Percentiles rank a stretch among this genome's conserved stretches.
phyloP scores from a whole-genome alignment of 1,140 invertebrate genomes.

The Drosophila suzukii region DNA sequence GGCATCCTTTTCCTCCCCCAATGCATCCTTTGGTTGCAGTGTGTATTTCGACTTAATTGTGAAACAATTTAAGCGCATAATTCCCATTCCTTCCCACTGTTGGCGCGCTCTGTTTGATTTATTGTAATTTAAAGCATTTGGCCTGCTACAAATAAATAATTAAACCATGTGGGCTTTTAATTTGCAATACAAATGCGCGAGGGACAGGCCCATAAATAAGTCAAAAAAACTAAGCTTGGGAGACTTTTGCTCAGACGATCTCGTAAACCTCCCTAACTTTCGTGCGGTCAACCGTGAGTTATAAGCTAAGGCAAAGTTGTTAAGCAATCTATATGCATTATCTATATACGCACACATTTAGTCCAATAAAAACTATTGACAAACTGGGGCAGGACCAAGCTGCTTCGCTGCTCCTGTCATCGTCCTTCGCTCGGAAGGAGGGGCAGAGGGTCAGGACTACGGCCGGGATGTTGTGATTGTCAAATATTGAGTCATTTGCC shows the following conservation, averaged over 20 bases:
- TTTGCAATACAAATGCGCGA: conserved; percentile 56
- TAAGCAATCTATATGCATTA: conserved; percentile 20
- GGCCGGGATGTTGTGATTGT: conserved; percentile 68
- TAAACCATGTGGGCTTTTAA: conserved; percentile 49
- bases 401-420: conserved; percentile 10
- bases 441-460: neutral
- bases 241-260: conserved; percentile 23
- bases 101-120: conserved; percentile 51
- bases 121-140: conserved; percentile 68
- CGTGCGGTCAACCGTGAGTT: conserved; percentile 50
- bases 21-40: neutral
- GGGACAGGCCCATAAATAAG: conserved; percentile 38
- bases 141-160: conserved; percentile 63
- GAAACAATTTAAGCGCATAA: conserved; percentile 74
- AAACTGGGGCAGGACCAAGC: conserved; percentile 32
- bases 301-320: conserved; percentile 57
- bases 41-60: conserved; percentile 57
- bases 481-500: conserved; percentile 80
- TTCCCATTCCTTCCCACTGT: conserved; percentile 44
- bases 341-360: conserved; percentile 6
- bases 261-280: conserved; percentile 53
- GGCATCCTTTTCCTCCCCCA: neutral
- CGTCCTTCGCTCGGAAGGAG: conserved; percentile 1
- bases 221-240: conserved; percentile 3
- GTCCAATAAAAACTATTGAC: conserved; percentile 45